phyloP scores from a whole-genome alignment of 2,797 vertebrate species.

The Phataginus tricuspis region DNA sequence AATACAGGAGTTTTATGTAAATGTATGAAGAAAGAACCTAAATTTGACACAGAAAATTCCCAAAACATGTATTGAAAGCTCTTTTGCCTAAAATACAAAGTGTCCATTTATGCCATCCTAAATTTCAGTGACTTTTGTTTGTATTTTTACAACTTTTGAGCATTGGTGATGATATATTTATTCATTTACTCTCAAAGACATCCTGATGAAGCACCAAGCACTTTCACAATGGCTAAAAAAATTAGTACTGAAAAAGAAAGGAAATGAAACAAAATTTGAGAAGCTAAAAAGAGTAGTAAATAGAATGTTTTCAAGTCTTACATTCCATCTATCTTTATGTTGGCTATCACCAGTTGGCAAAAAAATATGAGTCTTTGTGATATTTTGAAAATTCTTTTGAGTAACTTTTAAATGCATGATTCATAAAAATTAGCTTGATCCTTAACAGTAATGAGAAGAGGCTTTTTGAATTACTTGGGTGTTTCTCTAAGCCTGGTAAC shows the following conservation, averaged over 20 bases:
- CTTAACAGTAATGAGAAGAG: slow-evolving; percentile 4
- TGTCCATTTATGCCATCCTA: slow-evolving; percentile 50
- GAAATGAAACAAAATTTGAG: slow-evolving; percentile 68
- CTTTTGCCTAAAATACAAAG: slow-evolving; percentile 17
- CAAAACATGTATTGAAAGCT: slow-evolving; percentile 33
- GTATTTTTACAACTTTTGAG: slow-evolving; percentile 58
- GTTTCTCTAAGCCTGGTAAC: slow-evolving; percentile 56
- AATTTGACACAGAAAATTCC: slow-evolving; percentile 55
- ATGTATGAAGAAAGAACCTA: slow-evolving; percentile 47
- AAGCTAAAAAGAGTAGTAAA: slow-evolving; percentile 62
- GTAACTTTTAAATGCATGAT: slow-evolving; percentile 17
- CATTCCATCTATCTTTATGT: slow-evolving; percentile 6
- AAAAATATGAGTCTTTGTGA: background rate
- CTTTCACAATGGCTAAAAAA: slow-evolving; percentile 62
- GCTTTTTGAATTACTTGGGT: slow-evolving; percentile 42
- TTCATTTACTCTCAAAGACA: slow-evolving; percentile 49
- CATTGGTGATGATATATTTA: slow-evolving; percentile 60
- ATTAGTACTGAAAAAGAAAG: slow-evolving; percentile 58
- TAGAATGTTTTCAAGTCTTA: slow-evolving; percentile 58
- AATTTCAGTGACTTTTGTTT: slow-evolving; percentile 60
- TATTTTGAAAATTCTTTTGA: slow-evolving; percentile 52
- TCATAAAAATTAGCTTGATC: slow-evolving; percentile 20
- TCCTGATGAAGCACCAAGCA: slow-evolving; percentile 63
- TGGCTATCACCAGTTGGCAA: background rate
- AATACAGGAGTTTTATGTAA: slow-evolving; percentile 34